phyloP scores from a whole-genome alignment of 2,113 vertebrate species.

The Pygoscelis antarcticus region DNA sequence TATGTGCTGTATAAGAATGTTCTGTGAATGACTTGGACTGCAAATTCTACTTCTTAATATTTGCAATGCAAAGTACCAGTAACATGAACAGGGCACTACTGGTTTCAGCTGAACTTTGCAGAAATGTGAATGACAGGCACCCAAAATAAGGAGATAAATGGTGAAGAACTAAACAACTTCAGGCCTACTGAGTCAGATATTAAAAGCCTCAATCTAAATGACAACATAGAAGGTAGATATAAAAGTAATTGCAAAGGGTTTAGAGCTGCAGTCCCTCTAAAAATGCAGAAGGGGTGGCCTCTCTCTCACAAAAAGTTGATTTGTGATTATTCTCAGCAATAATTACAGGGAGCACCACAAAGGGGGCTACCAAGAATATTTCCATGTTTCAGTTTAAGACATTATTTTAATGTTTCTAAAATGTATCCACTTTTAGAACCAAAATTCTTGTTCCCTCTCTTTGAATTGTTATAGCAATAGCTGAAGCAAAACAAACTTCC shows the following conservation, averaged over 20 bases:
- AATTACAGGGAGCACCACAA: background rate
- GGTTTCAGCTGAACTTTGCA: slow-evolving; percentile 70
- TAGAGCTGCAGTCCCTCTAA: slow-evolving; percentile 29
- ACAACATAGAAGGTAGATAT: background rate
- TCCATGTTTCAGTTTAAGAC: background rate
- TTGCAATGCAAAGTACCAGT: slow-evolving; percentile 57
- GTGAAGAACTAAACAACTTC: background rate
- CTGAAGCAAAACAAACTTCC: background rate
- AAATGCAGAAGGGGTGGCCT: slow-evolving; percentile 6
- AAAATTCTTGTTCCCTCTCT: background rate
- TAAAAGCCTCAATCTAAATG: slow-evolving; percentile 50
- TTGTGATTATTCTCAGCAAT: background rate
- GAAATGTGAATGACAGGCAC: slow-evolving; percentile 48
- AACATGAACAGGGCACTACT: slow-evolving; percentile 51
- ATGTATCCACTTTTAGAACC: background rate
- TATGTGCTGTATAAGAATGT: slow-evolving; percentile 57
- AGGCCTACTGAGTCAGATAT: slow-evolving; percentile 23
- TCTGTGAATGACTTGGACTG: slow-evolving; percentile 54
- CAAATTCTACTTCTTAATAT: slow-evolving; percentile 59
- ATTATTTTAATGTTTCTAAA: background rate
- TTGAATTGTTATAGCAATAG: background rate
- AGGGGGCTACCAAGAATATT: background rate
- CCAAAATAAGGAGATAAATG: slow-evolving; percentile 56
- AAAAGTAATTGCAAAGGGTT: slow-evolving; percentile 44
- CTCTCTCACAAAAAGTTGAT: background rate